phyloP scores from a whole-genome alignment of 2,113 vertebrate species.

The Phalacrocorax brasilianus region DNA sequence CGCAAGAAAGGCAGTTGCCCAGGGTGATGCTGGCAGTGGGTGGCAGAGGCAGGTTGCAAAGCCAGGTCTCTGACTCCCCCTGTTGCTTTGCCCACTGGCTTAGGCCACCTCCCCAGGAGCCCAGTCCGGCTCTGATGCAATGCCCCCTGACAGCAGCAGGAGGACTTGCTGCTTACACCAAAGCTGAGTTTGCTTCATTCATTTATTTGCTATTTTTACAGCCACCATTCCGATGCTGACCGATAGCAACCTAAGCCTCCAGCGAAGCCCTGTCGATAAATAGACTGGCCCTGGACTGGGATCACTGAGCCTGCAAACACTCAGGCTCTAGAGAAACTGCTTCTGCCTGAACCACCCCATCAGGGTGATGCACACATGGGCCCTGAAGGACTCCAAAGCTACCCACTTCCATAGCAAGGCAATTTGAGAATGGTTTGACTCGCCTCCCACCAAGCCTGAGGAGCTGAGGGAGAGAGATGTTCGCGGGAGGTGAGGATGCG shows the following conservation, averaged over 20 bases:
- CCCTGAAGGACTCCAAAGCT: not conserved
- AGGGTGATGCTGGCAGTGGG: not conserved
- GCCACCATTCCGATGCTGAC: not conserved
- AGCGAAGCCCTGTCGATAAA: not conserved
- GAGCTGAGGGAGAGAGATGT: not conserved
- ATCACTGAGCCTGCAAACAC: not conserved
- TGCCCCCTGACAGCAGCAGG: not conserved
- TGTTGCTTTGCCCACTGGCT: conserved; percentile 52
- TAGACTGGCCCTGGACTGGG: not conserved
- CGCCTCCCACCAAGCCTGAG: not conserved
- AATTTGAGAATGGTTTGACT: not conserved
- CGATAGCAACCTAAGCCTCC: not conserved
- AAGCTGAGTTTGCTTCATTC: not conserved
- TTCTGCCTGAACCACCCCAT: not conserved
- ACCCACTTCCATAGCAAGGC: not conserved
- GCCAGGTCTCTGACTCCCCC: conserved; percentile 56
- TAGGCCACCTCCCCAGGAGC: not conserved
- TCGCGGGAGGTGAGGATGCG: not conserved
- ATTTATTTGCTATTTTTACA: not conserved
- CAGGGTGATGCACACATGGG: not conserved
- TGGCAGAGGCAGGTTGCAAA: conserved; percentile 11
- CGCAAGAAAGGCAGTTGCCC: not conserved
- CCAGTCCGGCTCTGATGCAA: not conserved
- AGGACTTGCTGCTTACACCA: not conserved
- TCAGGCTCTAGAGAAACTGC: not conserved